Conservation (phyloP, 2,113 vertebrate species). For the Sander lucioperca region DNA sequence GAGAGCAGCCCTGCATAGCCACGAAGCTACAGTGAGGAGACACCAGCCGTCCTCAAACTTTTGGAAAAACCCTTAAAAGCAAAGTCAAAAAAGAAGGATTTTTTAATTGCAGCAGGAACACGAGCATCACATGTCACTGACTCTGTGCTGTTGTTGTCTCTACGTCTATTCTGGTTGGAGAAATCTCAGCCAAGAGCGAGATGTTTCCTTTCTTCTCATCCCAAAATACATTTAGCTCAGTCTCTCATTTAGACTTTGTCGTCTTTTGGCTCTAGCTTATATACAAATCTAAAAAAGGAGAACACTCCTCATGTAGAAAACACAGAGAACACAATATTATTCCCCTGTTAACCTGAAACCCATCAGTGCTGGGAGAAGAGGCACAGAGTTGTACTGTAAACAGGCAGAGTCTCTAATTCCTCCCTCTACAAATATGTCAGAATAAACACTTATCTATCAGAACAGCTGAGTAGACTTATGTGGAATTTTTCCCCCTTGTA, state of each 20-base stretch:
- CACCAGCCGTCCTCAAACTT: conserved; percentile 22
- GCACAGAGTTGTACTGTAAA: conserved; percentile 49
- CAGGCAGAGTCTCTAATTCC: conserved; percentile 52
- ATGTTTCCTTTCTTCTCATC: conserved; percentile 49
- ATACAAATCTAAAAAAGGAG: conserved; percentile 53
- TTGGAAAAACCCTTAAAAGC: conserved; percentile 37
- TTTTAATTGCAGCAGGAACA: conserved; percentile 17
- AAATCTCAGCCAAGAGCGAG: conserved; percentile 47
- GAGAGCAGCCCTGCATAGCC: conserved; percentile 12
- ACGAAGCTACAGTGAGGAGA: conserved; percentile 35
- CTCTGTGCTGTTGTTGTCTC: conserved; percentile 14
- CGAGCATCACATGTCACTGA: conserved; percentile 22
- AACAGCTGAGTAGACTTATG: conserved; percentile 48
- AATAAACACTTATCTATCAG: conserved; percentile 68
- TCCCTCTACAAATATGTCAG: conserved; percentile 58
- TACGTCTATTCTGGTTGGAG: conserved; percentile 36
- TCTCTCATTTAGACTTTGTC: conserved; percentile 63
- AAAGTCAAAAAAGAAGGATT: conserved; percentile 38
- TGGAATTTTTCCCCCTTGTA: conserved; percentile 32
- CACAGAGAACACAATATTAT: conserved; percentile 10
- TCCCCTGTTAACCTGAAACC: conserved; percentile 33
- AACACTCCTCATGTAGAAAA: neutral
- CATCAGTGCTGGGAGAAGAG: conserved; percentile 35
- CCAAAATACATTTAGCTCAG: conserved; percentile 57
- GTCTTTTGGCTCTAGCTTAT: conserved; percentile 54